These are phyloP conservation scores for Halictus quadricinctus DNA, from an alignment of 2,888 invertebrate genomes.

Conservation along the genomic window DNA sequence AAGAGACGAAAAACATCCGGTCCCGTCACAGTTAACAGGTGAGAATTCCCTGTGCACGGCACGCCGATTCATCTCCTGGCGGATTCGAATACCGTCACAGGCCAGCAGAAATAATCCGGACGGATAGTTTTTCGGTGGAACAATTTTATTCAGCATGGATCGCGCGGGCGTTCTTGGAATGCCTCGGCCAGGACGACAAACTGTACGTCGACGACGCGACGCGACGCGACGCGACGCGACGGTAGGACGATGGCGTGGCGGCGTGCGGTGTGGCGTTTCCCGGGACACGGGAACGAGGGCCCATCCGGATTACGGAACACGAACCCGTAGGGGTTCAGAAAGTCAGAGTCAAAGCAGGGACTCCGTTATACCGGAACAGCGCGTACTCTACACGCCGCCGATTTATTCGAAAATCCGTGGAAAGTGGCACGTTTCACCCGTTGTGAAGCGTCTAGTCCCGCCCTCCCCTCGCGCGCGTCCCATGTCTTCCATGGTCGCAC, in stretches of 20 bases:
- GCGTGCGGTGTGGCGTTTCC: conserved; percentile 44
- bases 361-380: conserved; percentile 63
- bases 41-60: background rate
- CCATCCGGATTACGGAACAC: conserved; percentile 68
- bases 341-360: conserved; percentile 66
- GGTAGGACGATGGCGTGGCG: background rate
- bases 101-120: conserved; percentile 33
- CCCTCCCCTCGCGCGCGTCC: conserved; percentile 48
- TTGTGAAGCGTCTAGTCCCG: conserved; percentile 62
- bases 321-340: conserved; percentile 58
- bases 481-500: conserved; percentile 44
- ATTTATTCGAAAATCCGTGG: conserved; percentile 74
- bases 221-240: too few species aligned
- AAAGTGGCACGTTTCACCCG: conserved; percentile 70
- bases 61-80: background rate
- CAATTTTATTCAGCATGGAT: conserved; percentile 29
- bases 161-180: conserved; percentile 22
- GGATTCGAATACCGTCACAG: background rate
- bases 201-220: conserved; percentile 26
- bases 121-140: background rate
- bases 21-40: background rate
- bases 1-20: background rate
- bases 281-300: conserved; percentile 45
- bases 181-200: conserved; percentile 40
- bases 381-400: conserved; percentile 61